These are phyloP conservation scores for Ryuthela nishihirai DNA, from an alignment of 2,888 invertebrate genomes.

Conservation along the genomic window DNA sequence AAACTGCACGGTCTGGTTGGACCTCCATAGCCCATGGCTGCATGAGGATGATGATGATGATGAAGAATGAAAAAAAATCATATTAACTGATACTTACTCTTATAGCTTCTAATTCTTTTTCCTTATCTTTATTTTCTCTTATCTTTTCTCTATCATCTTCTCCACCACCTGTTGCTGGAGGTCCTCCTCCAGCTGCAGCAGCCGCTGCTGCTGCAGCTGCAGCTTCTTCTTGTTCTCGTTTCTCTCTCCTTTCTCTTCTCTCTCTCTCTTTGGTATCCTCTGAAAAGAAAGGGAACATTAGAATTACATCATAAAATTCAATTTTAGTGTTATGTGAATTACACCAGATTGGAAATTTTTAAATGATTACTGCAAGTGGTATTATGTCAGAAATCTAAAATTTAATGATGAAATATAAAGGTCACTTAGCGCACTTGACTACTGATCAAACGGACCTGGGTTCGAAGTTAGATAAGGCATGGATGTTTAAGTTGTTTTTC, in stretches of 20 bases:
- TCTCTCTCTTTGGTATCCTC: slow-evolving; percentile 43
- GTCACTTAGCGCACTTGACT: too few relatives aligned
- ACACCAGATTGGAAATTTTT: neutral
- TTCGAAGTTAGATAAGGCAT: too few relatives aligned
- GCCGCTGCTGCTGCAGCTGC: slow-evolving; percentile 44
- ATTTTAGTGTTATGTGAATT: neutral
- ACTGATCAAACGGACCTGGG: too few relatives aligned
- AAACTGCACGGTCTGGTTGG: too few relatives aligned
- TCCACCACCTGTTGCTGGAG: slow-evolving; percentile 24
- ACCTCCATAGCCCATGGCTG: too few relatives aligned
- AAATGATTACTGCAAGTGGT: neutral
- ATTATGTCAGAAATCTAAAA: neutral
- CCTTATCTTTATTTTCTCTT: slow-evolving; percentile 68
- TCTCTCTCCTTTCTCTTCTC: slow-evolving; percentile 45
- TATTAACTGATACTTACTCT: slow-evolving; percentile 56
- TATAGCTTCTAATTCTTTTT: slow-evolving; percentile 90
- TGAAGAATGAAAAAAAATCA: neutral
- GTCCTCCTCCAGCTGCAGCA: slow-evolving; percentile 15
- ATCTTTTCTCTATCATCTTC: slow-evolving; percentile 46
- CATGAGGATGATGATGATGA: neutral
- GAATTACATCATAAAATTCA: neutral
- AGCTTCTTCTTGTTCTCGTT: slow-evolving; percentile 44
- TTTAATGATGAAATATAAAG: neutral
- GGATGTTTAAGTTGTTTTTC: too few relatives aligned
- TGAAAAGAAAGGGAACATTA: slow-evolving; percentile 1